Evolutionary conservation across 1,140 invertebrate species (phyloP).

Genomic region (Drosophila busckii): DNA sequence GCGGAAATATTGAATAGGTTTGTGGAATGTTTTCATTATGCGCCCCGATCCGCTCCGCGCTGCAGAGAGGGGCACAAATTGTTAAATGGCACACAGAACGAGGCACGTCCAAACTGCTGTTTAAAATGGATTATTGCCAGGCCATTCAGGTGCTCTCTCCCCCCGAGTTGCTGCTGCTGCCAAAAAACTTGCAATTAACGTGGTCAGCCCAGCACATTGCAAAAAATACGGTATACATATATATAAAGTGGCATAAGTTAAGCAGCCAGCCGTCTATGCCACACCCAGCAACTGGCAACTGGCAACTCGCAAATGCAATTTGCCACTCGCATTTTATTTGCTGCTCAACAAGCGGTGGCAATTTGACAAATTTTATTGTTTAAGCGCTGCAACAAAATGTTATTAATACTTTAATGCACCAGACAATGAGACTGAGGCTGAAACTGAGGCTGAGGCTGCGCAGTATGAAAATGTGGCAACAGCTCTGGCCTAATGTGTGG

Average conservation of each 20-base stretch:
- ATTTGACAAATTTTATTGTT: slow-evolving; percentile 74
- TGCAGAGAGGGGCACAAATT: too few relatives aligned
- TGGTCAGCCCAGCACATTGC: slow-evolving; percentile 1
- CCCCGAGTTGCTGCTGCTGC: background rate
- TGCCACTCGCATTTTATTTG: slow-evolving; percentile 63
- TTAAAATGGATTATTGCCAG: slow-evolving; percentile 29
- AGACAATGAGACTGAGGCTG: slow-evolving; percentile 17
- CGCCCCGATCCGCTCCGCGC: too few relatives aligned
- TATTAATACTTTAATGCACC: slow-evolving; percentile 60
- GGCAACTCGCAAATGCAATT: slow-evolving; percentile 64
- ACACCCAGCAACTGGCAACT: slow-evolving; percentile 35
- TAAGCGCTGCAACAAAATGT: slow-evolving; percentile 47
- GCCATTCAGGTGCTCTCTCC: slow-evolving; percentile 24
- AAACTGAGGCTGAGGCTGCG: too few relatives aligned
- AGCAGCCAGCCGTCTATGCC: too few relatives aligned
- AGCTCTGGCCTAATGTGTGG: too few relatives aligned
- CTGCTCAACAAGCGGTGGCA: slow-evolving; percentile 45
- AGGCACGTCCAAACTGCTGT: slow-evolving; percentile 8
- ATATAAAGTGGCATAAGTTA: too few relatives aligned
- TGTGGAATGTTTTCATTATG: slow-evolving; percentile 72
- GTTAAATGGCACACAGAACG: slow-evolving; percentile 13
- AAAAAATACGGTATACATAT: too few relatives aligned
- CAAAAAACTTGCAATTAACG: slow-evolving; percentile 22
- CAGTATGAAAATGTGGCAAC: too few relatives aligned
- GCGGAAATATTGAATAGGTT: slow-evolving; percentile 70